Conservation (phyloP, 2,797 vertebrate species). For the Alca torda region DNA sequence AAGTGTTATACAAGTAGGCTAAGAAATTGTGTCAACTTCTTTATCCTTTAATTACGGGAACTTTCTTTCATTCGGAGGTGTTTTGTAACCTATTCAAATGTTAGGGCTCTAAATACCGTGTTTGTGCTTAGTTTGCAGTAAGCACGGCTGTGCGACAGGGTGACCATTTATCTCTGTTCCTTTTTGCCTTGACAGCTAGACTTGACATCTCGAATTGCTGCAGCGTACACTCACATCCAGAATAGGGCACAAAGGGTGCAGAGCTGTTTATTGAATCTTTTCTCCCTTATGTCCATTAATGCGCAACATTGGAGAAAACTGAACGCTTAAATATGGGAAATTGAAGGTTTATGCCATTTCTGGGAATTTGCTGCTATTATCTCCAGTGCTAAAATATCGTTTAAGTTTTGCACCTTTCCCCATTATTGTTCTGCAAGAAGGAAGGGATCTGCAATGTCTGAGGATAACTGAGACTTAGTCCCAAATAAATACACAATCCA, state of each 20-base stretch:
- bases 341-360: background rate
- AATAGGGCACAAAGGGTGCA: background rate
- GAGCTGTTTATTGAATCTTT: background rate
- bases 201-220: background rate
- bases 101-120: background rate
- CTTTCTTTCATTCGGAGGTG: background rate
- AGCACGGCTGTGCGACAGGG: background rate
- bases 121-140: slow-evolving; percentile 41
- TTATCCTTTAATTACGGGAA: background rate
- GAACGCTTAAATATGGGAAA: background rate
- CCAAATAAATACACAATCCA: background rate
- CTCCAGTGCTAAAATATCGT: background rate
- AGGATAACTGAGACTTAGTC: background rate
- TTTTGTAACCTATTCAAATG: slow-evolving; percentile 30
- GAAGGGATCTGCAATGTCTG: background rate
- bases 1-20: background rate
- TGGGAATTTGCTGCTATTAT: background rate
- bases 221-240: background rate
- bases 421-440: background rate
- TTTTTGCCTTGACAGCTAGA: slow-evolving; percentile 22
- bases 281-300: background rate
- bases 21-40: slow-evolving; percentile 7
- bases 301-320: background rate
- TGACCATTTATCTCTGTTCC: slow-evolving; percentile 38
- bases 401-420: background rate